Percentiles rank a stretch among this genome's conserved stretches.
These are phyloP conservation scores for Syrista parreyssii DNA, from an alignment of 2,888 invertebrate species.

Conservation along the genomic window DNA sequence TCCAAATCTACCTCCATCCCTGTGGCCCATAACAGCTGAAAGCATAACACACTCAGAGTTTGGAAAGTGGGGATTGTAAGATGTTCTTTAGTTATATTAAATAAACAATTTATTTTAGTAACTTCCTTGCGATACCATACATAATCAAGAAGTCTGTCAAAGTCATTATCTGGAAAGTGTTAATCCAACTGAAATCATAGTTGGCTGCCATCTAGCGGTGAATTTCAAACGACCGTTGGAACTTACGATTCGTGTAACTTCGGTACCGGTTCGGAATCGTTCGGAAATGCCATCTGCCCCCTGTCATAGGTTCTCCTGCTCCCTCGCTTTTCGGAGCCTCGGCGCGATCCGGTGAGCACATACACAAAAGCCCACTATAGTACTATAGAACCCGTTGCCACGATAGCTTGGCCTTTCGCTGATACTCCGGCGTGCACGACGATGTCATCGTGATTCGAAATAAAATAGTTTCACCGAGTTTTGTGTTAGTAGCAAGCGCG, in stretches of 20 bases:
- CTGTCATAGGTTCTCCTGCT: slow-evolving; percentile 29
- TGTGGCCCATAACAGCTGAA: slow-evolving; percentile 70
- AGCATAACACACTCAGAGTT: slow-evolving; percentile 68
- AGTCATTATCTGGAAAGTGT: background rate
- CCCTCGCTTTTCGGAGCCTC: slow-evolving; percentile 19
- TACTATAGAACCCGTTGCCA: slow-evolving; percentile 49
- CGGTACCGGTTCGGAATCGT: slow-evolving; percentile 35
- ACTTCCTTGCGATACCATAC: background rate
- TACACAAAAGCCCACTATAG: slow-evolving; percentile 41
- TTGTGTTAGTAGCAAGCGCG: background rate
- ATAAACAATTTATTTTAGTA: background rate
- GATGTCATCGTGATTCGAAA: background rate
- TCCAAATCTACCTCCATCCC: slow-evolving; percentile 72
- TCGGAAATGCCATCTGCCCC: slow-evolving; percentile 42
- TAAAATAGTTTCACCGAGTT: background rate
- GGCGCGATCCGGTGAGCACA: slow-evolving; percentile 32
- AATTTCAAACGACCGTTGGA: background rate
- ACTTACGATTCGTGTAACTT: slow-evolving; percentile 27
- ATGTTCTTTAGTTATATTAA: background rate
- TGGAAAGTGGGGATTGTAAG: slow-evolving; percentile 70
- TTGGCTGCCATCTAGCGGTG: slow-evolving; percentile 31
- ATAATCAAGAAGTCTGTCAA: background rate
- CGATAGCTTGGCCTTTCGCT: slow-evolving; percentile 35
- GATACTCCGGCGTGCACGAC: slow-evolving; percentile 1
- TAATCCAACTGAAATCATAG: background rate